Percentiles rank a stretch among this genome's conserved stretches.
phyloP scores from a whole-genome alignment of 1,140 invertebrate species.

The Colletes gigas region DNA sequence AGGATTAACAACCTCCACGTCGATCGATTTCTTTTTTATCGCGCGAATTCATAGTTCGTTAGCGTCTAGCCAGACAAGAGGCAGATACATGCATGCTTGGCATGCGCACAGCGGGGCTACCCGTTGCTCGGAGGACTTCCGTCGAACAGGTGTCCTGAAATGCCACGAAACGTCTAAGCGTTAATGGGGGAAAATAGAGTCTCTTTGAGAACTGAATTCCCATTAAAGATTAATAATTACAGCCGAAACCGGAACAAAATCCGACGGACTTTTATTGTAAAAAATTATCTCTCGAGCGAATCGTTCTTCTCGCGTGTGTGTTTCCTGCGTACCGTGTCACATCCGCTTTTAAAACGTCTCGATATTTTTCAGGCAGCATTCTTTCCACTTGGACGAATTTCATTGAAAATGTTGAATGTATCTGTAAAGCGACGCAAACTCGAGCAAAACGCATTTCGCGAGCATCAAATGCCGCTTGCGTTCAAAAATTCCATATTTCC shows the following conservation, averaged over 20 bases:
- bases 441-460: too few species aligned
- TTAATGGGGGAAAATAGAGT: too few species aligned
- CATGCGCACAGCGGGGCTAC: slow-evolving; percentile 7
- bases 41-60: slow-evolving; percentile 74
- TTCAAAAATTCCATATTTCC: neutral
- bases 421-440: neutral
- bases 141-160: too few species aligned
- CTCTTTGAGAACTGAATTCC: neutral
- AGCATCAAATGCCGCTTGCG: too few species aligned
- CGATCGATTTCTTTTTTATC: slow-evolving; percentile 43
- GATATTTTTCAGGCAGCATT: neutral
- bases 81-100: slow-evolving; percentile 46
- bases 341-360: neutral
- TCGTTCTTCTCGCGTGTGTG: too few species aligned
- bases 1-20: slow-evolving; percentile 11
- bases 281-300: too few species aligned
- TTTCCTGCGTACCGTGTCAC: too few species aligned
- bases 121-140: too few species aligned
- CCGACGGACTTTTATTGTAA: too few species aligned
- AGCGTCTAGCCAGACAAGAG: slow-evolving; percentile 59
- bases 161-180: too few species aligned
- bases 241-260: neutral
- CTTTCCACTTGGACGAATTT: neutral
- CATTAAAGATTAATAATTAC: slow-evolving; percentile 29
- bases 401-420: neutral